Percentiles rank a stretch among this genome's conserved stretches.
Evolutionary conservation across 2,888 invertebrate species (phyloP).

Genomic region (Drosophila phalerata): DNA sequence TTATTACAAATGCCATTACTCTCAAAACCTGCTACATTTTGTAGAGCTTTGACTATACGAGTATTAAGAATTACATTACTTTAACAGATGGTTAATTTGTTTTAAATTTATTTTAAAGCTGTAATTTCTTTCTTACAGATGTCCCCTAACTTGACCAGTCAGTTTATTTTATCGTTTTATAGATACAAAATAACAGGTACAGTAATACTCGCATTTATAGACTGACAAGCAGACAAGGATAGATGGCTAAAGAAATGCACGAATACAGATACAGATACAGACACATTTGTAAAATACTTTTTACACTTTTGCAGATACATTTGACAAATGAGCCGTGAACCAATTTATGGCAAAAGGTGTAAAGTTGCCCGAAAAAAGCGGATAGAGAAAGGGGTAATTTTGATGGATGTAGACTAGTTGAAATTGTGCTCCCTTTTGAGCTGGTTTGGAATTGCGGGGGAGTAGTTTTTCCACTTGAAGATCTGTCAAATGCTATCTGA

Average conservation of each 20-base stretch:
- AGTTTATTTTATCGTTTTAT: not conserved
- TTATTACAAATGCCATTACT: too few relatives aligned
- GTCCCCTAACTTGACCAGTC: too few relatives aligned
- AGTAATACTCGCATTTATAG: conserved; percentile 3
- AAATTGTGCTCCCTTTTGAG: conserved; percentile 2
- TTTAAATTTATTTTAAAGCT: too few relatives aligned
- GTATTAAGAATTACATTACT: too few relatives aligned
- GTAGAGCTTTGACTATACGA: too few relatives aligned
- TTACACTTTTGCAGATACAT: conserved; percentile 30
- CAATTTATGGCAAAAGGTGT: conserved; percentile 57
- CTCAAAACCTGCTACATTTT: too few relatives aligned
- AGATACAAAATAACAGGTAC: not conserved
- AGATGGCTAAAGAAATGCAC: conserved; percentile 9
- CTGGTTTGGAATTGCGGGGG: not conserved
- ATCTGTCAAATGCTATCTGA: conserved; percentile 73
- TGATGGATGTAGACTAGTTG: conserved; percentile 61
- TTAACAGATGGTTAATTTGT: too few relatives aligned
- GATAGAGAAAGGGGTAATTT: conserved; percentile 41
- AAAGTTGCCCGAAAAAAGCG: conserved; percentile 37
- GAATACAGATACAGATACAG: conserved; percentile 8
- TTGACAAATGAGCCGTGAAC: conserved; percentile 66
- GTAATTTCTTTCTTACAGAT: too few relatives aligned
- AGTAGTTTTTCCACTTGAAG: conserved; percentile 43
- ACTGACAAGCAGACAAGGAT: conserved; percentile 23
- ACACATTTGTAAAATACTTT: conserved; percentile 33